phyloP scores from a whole-genome alignment of 2,113 vertebrate species.

The Saguinus imperator region DNA sequence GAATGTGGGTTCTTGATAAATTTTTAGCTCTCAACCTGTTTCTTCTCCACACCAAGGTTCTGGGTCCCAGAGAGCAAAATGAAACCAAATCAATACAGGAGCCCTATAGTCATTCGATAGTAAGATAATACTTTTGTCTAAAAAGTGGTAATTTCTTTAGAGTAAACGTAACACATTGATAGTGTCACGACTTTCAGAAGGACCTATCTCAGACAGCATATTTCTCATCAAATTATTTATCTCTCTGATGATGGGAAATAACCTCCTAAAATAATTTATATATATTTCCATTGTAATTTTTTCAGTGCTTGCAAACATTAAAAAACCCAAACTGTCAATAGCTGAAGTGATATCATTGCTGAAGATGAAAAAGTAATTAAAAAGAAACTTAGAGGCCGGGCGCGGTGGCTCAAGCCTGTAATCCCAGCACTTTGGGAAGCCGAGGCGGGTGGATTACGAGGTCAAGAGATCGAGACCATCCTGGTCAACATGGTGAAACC shows the following conservation, averaged over 20 bases:
- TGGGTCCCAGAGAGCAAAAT: neutral
- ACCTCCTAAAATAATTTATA: neutral
- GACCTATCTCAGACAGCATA: neutral
- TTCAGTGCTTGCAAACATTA: neutral
- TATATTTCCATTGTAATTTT: neutral
- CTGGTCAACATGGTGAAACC: too few species aligned
- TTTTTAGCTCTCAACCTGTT: neutral
- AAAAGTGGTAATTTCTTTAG: neutral
- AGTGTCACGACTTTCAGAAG: neutral
- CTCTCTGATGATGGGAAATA: neutral
- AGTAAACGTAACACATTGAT: neutral
- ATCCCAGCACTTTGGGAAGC: too few species aligned
- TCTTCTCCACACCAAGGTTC: neutral
- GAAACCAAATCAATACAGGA: neutral
- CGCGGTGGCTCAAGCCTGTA: too few species aligned
- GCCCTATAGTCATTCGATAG: neutral
- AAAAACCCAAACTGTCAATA: neutral
- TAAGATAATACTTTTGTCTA: neutral
- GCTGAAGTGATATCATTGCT: neutral
- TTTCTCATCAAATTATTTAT: neutral
- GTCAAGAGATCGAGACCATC: too few species aligned
- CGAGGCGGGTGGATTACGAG: too few species aligned
- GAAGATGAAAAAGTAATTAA: neutral
- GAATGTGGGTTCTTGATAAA: neutral
- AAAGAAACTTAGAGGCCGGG: neutral